Conservation (phyloP, 2,888 invertebrate species). For the Eumacrocentrus americanus region DNA sequence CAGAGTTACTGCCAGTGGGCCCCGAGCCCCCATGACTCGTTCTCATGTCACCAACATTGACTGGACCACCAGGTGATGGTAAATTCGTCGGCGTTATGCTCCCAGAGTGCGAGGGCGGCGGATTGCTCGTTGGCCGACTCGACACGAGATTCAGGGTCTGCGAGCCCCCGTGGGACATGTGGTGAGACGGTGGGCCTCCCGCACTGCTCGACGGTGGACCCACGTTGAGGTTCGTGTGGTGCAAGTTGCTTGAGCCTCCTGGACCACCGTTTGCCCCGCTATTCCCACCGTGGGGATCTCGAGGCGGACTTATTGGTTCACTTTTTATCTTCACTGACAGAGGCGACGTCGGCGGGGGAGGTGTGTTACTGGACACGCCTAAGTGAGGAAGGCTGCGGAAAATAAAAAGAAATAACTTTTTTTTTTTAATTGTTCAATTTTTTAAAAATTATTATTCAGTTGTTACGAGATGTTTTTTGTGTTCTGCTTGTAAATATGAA, state of each 20-base stretch:
- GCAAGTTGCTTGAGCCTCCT: conserved; percentile 63
- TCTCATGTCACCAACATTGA: conserved; percentile 64
- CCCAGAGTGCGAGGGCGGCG: conserved; percentile 65
- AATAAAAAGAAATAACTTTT: conserved; percentile 23
- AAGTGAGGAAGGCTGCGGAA: conserved; percentile 77
- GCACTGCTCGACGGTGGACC: conserved; percentile 55
- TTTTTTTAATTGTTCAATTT: background rate
- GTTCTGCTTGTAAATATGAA: no score
- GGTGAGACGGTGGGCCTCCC: conserved; percentile 47
- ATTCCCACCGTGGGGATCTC: conserved; percentile 72
- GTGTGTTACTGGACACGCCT: conserved; percentile 77
- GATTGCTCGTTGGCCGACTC: conserved; percentile 57
- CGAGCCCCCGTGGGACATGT: conserved; percentile 50
- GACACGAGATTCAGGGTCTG: conserved; percentile 57
- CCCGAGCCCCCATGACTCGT: conserved; percentile 61
- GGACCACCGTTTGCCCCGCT: conserved; percentile 51
- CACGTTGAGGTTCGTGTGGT: conserved; percentile 58
- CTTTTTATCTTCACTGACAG: conserved; percentile 90
- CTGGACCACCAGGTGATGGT: conserved; percentile 70
- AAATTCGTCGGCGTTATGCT: conserved; percentile 85
- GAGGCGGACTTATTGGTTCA: conserved; percentile 93
- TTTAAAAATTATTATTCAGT: no score
- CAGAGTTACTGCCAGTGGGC: conserved; percentile 59
- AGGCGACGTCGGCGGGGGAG: conserved; percentile 79
- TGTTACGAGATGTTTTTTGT: no score